Percentiles rank a stretch among this genome's conserved stretches.
These are phyloP conservation scores for Agrenia bidenticulata DNA, from an alignment of 2,888 invertebrate species.

Conservation along the genomic window DNA sequence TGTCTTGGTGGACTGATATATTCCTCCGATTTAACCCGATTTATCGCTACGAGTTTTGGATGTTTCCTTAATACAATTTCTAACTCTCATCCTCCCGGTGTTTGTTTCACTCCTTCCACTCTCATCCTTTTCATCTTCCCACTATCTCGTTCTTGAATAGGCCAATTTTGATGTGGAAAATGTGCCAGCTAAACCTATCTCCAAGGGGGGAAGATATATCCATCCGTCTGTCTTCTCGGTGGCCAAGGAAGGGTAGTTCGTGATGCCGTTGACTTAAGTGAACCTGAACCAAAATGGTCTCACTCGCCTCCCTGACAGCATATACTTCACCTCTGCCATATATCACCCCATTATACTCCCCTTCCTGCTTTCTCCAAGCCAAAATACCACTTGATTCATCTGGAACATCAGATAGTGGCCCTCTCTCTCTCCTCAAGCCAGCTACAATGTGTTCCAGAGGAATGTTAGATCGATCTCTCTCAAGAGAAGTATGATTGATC, in stretches of 20 bases:
- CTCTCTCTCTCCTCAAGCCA: slow-evolving; percentile 19
- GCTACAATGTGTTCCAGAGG: slow-evolving; percentile 10
- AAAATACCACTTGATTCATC: slow-evolving; percentile 3
- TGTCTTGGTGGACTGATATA: slow-evolving; percentile 53
- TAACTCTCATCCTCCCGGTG: slow-evolving; percentile 18
- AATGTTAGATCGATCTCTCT: slow-evolving; percentile 11
- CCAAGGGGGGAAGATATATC: slow-evolving; percentile 13
- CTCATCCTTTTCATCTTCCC: slow-evolving; percentile 20
- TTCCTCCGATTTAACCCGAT: slow-evolving; percentile 54
- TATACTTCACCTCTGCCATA: slow-evolving; percentile 20
- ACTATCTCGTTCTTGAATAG: slow-evolving; percentile 2
- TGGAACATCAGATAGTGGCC: slow-evolving; percentile 11
- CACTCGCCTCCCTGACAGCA: slow-evolving; percentile 1
- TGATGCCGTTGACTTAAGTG: slow-evolving; percentile 23
- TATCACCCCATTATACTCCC: background rate
- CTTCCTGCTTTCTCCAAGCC: slow-evolving; percentile 8
- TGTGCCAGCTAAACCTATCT: background rate
- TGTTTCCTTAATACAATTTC: slow-evolving; percentile 51
- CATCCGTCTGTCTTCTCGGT: slow-evolving; percentile 11
- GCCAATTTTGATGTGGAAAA: slow-evolving; percentile 9
- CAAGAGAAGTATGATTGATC: slow-evolving; percentile 22
- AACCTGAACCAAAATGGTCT: slow-evolving; percentile 22
- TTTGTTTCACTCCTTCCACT: slow-evolving; percentile 21
- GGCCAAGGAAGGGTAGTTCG: slow-evolving; percentile 16
- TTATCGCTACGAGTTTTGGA: slow-evolving; percentile 52